Evolutionary conservation across 1,140 invertebrate genomes (phyloP), one percentile per base, ranked within the genome.

Genomic region (Maconellicoccus hirsutus): DNA sequence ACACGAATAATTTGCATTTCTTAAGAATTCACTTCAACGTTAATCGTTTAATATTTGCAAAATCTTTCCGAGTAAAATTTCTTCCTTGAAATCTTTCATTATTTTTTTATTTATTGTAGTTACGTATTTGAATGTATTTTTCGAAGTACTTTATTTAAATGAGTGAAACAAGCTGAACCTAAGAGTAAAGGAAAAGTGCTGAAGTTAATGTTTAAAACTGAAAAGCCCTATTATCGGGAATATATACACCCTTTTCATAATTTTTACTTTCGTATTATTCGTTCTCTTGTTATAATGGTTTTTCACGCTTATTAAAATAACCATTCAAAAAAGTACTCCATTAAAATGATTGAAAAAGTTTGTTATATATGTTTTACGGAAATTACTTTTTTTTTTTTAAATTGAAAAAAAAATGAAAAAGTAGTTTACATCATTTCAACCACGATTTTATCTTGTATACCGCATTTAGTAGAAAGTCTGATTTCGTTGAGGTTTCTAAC

Each of bases 291-390:
- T 59, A 59, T 59, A 59, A 59, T 59, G 52, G 52, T 59, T 59
- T 59, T 59, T 59, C 52, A 59, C 52, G 52, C 52, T 59, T 59
- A 59, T 59, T 59, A 59, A 59, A 59, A 59, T 59, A 59, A 59
- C 52, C 52, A 22, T 59, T 59, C 52, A 59, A 59, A 59, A 59
- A 19, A 59, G 52, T 59, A n/a, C 52, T 59, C 52, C 52, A 59
- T 59, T 59, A 59, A 59, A 59, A 59, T 59, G 52, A 59, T 59
- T 59, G 52, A 22, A 59, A 59, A 59, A 59, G 16, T 59, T 59
- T 59, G 52, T 59, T 59, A 59, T 59, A 59, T 59, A 59, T 59
- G 52, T 59, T 59, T 59, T 59, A 59, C 52, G 52, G 52, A 59
- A 59, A 59, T 59, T 59, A 59, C 52, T 59, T 59, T 59, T 22